Evolutionary conservation across 2,888 invertebrate species (phyloP), one percentile per base, ranked within the genome.

Genomic region (Hemicrepidius hirtus): DNA sequence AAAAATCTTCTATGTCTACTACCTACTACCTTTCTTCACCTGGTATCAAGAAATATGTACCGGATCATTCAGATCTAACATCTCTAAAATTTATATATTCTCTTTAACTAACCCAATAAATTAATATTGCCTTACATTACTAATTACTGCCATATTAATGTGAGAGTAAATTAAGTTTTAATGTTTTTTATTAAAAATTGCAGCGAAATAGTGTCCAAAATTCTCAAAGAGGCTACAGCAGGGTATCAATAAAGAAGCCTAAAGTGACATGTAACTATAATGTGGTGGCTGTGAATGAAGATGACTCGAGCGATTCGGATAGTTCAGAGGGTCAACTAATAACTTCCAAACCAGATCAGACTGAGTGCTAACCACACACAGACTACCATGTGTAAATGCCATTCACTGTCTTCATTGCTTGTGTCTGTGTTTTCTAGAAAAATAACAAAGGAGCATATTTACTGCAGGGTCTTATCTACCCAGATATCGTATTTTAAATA

Each of bases 191-290:
- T 32, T 32, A 6, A 9, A n/a, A 76, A 53, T 77, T 73, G 1
- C 82, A 86, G 86, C 84, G 81, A 79, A 86, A 83, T 74, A 86
- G 82, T 79, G 80, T 85, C 68, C 84, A 85, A 75, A 77, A 81
- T 49, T 75, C 79, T 37, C 85, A 84, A 74, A 75, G 84, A 21
- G 85, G 84, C 65, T 87, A 86, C 80, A 87, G 85, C 80, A 83
- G 84, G 78, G 86, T 87, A 70, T 87, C 87, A 49, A 87, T 87
- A 77, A 86, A 86, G 78, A 86, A 87, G 75, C 86, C 87, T 53
- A 86, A 86, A 80, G 86, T 87, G 65, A 87, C 87, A 60, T 87
- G 87, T 78, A 87, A 87, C 76, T 87, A 87, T 81, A 87, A 87
- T 75, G 86, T 87, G 70, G 86, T 87, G 71, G 83, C 86, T 71